Conservation (phyloP, 2,888 invertebrate genomes). For the Drosophila antonietae region DNA sequence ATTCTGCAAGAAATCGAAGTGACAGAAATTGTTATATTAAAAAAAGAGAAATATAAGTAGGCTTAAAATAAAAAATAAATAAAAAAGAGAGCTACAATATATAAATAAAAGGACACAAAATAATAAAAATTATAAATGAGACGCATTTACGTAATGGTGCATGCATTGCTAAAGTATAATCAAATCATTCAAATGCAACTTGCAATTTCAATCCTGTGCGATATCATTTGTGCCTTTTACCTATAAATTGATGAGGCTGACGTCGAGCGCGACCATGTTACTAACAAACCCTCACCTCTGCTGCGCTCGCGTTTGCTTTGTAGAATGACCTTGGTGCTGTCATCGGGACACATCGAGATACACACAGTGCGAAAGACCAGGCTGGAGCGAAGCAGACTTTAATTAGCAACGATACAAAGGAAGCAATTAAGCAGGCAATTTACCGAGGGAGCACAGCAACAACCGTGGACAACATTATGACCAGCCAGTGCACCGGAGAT, state of each 20-base stretch:
- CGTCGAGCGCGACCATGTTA: constrained; percentile 87
- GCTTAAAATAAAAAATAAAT: not conserved
- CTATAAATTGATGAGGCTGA: constrained; percentile 87
- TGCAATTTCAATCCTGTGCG: constrained; percentile 14
- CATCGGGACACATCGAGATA: constrained; percentile 90
- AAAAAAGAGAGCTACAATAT: constrained; percentile 28
- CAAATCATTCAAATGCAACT: constrained; percentile 36
- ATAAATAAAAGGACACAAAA: constrained; percentile 73
- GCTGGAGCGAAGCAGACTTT: constrained; percentile 85
- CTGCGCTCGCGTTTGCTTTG: constrained; percentile 86
- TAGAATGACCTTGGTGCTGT: constrained; percentile 89
- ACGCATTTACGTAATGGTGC: constrained; percentile 18
- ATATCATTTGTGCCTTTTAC: constrained; percentile 84
- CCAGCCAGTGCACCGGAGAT: constrained; percentile 92
- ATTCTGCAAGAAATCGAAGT: constrained; percentile 82
- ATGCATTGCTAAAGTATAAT: constrained; percentile 40
- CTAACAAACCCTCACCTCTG: constrained; percentile 88
- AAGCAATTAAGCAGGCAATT: constrained; percentile 35
- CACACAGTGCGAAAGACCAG: constrained; percentile 89
- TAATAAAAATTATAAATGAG: constrained; percentile 50
- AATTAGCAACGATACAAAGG: not conserved
- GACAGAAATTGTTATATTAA: not conserved
- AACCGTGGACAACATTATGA: constrained; percentile 90
- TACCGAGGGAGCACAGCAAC: constrained; percentile 94
- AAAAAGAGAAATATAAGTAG: not conserved